Evolutionary conservation across 2,113 vertebrate species (phyloP), one percentile per base, ranked within the genome.

Genomic region (Prunella fulvescens): DNA sequence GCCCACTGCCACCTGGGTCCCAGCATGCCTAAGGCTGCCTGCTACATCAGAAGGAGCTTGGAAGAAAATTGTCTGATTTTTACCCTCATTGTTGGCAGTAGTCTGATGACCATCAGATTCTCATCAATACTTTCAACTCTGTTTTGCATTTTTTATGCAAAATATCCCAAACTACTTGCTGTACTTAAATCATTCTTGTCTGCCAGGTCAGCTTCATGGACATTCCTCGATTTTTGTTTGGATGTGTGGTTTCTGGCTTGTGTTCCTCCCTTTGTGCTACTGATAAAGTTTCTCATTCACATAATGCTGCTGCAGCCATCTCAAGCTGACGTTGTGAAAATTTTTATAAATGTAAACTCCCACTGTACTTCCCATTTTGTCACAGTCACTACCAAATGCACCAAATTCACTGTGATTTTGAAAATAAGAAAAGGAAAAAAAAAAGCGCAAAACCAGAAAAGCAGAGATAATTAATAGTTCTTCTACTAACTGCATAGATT

Each of bases 41-140:
- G 56, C 25, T 48, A 24, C 31, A 28, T 57, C 66, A 28, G n/a
- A 23, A 7, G 1, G 7, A 33, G 12, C 14, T 47, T 47, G 65
- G 39, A 45, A 45, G 33, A 40, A 85, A 90, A 67, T 37, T 18
- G 12, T 5, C 16, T n/a, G 22, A 31, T 57, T 83, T 62, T 33
- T 13, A 37, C 23, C 17, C 58, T 54, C 23, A 4, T 33, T 0
- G 0, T 25, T 69, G 62, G n/a, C 44, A 37, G 12, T 9, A 42
- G 19, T 40, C 39, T 35, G 60, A 61, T 5, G 8, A 26, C 14
- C 51, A 58, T 58, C 51, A 57, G 33, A 14, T 11, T 60, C 16
- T 28, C 39, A 50, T 35, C 33, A 69, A n/a, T 8, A 25, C 12
- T 61, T 53, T 22, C 37, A 60, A 42, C 51, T 77, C 13, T 61